Evolutionary conservation across 1,140 invertebrate species (phyloP), one percentile per base, ranked within the genome.

Genomic region (Melitaea cinxia): DNA sequence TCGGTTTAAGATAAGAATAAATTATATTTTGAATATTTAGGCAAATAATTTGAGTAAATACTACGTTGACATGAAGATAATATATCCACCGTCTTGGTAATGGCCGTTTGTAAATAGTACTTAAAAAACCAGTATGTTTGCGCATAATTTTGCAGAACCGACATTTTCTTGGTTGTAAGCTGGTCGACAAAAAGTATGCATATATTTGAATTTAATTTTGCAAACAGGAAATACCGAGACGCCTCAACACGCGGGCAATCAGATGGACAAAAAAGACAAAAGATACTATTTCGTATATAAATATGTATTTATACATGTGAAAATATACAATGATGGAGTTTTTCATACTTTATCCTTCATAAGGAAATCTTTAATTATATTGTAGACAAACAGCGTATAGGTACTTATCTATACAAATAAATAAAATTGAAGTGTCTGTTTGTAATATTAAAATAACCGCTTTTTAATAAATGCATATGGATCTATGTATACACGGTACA

Each of bases 181-280:
- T 65, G 70, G 77, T 80, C 77, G 68, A 83, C 82, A 86, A 89
- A 88, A 87, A 87, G 75, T 83, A 85, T 84, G 86, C 80, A 89
- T 89, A 89, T 54, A 89, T 89, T 89, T 83, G 77, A 89, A 87
- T 89, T 78, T 77, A 78, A 84, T 85, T 86, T 82, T 64, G 72
- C 81, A 55, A 87, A 82, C 86, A 89, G 86, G 86, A 89, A 89
- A 84, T 88, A 85, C 71, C 72, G 70, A 77, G 77, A 78, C 72
- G 68, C 62, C 59, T 56, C 73, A 74, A 76, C 42, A 67, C 60
- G 67, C 69, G 68, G 71, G 77, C 77, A 78, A 78, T 70, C 61
- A 54, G 61, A 74, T 59, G 70, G 72, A 66, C 70, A 78, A 78
- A 82, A 81, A 83, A 77, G 64, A 82, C 73, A 77, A 78, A 80